These are phyloP conservation scores for Uromys caudimaculatus DNA, from an alignment of 2,797 vertebrate species.

Conservation along the genomic window DNA sequence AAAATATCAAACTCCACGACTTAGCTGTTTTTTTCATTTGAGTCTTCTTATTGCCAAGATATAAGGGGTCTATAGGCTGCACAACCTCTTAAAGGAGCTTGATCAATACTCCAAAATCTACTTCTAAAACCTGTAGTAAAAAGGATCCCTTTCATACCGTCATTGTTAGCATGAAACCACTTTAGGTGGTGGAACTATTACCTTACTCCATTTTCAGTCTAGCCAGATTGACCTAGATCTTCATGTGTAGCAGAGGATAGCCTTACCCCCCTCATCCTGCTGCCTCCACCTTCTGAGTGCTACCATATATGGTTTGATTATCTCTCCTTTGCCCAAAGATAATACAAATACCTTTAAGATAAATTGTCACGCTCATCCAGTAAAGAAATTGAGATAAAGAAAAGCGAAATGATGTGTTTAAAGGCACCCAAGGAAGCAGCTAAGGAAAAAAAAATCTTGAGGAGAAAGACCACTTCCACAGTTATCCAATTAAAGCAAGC, in stretches of 20 bases:
- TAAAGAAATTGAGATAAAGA: not conserved
- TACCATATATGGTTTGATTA: not conserved
- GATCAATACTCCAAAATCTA: conserved; percentile 3
- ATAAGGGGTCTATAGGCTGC: not conserved
- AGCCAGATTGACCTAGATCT: not conserved
- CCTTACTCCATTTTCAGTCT: not conserved
- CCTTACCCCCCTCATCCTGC: not conserved
- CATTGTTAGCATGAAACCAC: not conserved
- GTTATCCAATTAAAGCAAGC: not conserved
- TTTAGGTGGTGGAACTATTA: not conserved
- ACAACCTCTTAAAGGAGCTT: not conserved
- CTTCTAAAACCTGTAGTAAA: conserved; percentile 8
- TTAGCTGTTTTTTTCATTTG: not conserved
- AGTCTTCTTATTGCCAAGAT: not conserved
- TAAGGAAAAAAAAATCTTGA: not conserved
- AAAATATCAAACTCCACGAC: not conserved
- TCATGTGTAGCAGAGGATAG: too few relatives aligned
- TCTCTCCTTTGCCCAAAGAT: not conserved
- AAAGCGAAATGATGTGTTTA: not conserved
- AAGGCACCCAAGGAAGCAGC: not conserved
- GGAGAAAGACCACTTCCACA: not conserved
- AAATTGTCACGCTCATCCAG: not conserved
- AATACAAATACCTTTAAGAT: not conserved
- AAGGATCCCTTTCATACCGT: not conserved
- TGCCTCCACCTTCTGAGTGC: not conserved